phyloP scores from a whole-genome alignment of 2,888 invertebrate species.

The Dynastes tityus region DNA sequence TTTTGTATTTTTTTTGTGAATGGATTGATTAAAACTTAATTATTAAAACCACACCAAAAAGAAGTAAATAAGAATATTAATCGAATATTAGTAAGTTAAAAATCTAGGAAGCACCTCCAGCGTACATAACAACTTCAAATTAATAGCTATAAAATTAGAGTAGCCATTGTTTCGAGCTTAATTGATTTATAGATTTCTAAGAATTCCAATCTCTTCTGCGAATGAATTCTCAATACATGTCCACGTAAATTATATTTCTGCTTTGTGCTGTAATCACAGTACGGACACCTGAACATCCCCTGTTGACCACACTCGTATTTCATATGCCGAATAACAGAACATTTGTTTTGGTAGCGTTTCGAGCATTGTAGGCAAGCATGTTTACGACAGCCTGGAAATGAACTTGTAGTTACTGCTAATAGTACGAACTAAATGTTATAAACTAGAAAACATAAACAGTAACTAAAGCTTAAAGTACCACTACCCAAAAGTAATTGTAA shows the following conservation, averaged over 20 bases:
- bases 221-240: slow-evolving; percentile 67
- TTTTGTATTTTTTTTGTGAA: too few species aligned
- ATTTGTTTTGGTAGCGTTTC: slow-evolving; percentile 54
- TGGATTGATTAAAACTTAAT: too few species aligned
- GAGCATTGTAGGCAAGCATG: slow-evolving; percentile 52
- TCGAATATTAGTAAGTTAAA: too few species aligned
- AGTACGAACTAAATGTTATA: slow-evolving; percentile 18
- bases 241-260: slow-evolving; percentile 85
- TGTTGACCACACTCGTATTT: slow-evolving; percentile 56
- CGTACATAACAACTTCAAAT: neutral
- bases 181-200: slow-evolving; percentile 41
- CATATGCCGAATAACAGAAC: slow-evolving; percentile 54
- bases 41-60: too few species aligned
- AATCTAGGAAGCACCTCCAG: too few species aligned
- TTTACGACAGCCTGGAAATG: slow-evolving; percentile 36
- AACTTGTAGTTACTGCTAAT: slow-evolving; percentile 37
- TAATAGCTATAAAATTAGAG: slow-evolving; percentile 34
- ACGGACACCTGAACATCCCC: slow-evolving; percentile 77
- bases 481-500: slow-evolving; percentile 6
- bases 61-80: too few species aligned
- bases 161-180: slow-evolving; percentile 23
- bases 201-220: slow-evolving; percentile 38
- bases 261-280: slow-evolving; percentile 83
- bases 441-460: slow-evolving; percentile 6
- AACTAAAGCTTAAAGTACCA: slow-evolving; percentile 19